Base-by-base conservation (phyloP, 2,797 vertebrate species). In the Melanotaenia boesemani region DNA sequence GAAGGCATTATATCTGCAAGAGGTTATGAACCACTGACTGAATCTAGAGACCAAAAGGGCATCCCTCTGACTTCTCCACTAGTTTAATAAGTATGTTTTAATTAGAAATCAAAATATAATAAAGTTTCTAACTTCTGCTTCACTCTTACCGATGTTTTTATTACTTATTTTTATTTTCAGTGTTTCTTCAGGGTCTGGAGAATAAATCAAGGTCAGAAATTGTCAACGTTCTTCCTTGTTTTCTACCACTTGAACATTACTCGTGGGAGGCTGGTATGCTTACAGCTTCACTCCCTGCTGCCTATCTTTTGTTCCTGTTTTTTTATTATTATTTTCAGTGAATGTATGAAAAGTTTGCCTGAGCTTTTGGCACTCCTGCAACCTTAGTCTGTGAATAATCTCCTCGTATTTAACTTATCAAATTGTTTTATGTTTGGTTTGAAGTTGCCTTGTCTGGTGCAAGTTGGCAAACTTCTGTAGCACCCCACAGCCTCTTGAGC, bases 131-230 rank as follows among this genome's bases (percentile, higher is more conserved):
- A 39, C 6, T 22, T 41, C 41, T 62, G 36, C 41, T 41, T 26
- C 36, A 26, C 18, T 15, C 7, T 11, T 37, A 59, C 36, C 30
- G 24, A 60, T 5, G 6, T 37, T 34, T 34, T 13, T 18, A 22
- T 60, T 48, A 26, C 24, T 26, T 26, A 8, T n/a, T n/a, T 50
- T 22, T 22, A 52, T 39, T 39, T 39, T 12, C 12, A 22, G 15
- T 26, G 24, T 41, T 22, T 39, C 4, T 39, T 62, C 12, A 6
- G 10, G 36, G 37, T 62, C 36, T 32, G 10, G 0, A 9, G 18
- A 34, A 58, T 32, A 36, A 58, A 58, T 36, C 32, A 62, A 61
- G 34, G 37, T 41, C 16, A 62, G 26, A 41, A 61, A 62, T 39
- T 22, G 6, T 61, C 22, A 39, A 61, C 37, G 26, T 24, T 61